These are phyloP conservation scores for Apogon talboti DNA, from an alignment of 2,797 vertebrate genomes.

Conservation along the genomic window DNA sequence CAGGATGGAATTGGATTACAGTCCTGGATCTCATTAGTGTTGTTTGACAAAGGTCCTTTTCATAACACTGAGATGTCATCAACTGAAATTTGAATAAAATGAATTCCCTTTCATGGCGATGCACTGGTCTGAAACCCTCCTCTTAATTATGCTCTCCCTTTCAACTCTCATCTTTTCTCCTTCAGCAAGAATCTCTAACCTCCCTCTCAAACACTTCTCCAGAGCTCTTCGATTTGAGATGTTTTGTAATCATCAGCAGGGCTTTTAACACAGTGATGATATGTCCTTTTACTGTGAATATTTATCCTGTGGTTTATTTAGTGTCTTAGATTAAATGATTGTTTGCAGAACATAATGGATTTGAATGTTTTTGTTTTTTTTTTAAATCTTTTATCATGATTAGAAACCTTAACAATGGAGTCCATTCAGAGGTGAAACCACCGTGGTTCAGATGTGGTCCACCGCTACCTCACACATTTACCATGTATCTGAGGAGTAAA, in stretches of 20 bases:
- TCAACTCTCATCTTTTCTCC: conserved; percentile 61
- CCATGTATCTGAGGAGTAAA: conserved; percentile 7
- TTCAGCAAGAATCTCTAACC: conserved; percentile 56
- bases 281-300: conserved; percentile 28
- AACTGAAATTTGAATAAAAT: conserved; percentile 78
- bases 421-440: background rate
- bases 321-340: conserved; percentile 12
- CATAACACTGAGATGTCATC: conserved; percentile 79
- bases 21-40: conserved; percentile 80
- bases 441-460: conserved; percentile 16
- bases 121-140: conserved; percentile 72
- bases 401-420: background rate
- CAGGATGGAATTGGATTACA: conserved; percentile 79
- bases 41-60: conserved; percentile 84
- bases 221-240: conserved; percentile 40
- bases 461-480: conserved; percentile 12
- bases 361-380: background rate
- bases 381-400: conserved; percentile 22
- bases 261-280: conserved; percentile 36
- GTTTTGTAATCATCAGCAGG: conserved; percentile 41
- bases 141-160: conserved; percentile 64
- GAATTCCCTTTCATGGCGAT: conserved; percentile 74
- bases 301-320: conserved; percentile 6
- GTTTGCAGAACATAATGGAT: conserved; percentile 1
- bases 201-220: conserved; percentile 51